A percentile compares a stretch with the other conserved stretches of the same genome.
Evolutionary conservation across 2,797 vertebrate species (phyloP).

Genomic region (Antrozous pallidus): DNA sequence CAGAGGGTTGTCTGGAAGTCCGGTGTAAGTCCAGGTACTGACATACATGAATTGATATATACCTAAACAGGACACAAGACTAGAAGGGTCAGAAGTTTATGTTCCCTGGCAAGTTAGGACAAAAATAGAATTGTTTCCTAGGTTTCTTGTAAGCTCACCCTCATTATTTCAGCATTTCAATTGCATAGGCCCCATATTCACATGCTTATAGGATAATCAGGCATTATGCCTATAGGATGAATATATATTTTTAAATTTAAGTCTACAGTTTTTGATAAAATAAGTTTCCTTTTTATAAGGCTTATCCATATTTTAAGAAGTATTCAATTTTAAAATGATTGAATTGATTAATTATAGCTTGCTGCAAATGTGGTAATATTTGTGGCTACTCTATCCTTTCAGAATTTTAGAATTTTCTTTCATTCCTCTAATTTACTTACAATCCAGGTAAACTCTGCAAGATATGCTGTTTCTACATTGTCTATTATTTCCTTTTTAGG

Average conservation of each 20-base stretch:
- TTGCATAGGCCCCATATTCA: background rate
- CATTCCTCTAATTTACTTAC: background rate
- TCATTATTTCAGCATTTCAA: background rate
- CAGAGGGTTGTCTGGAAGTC: background rate
- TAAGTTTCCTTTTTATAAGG: conserved; percentile 4
- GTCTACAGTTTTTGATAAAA: background rate
- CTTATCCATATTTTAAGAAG: background rate
- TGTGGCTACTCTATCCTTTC: background rate
- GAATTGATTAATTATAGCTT: background rate
- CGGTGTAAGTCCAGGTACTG: background rate
- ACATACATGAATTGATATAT: background rate
- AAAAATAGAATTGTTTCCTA: background rate
- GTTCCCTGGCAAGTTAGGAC: background rate
- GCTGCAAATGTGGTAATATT: background rate
- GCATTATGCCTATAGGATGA: background rate
- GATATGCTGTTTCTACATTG: background rate
- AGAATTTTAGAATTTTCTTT: background rate
- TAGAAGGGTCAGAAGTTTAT: background rate
- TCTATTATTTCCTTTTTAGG: background rate
- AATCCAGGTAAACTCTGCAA: background rate
- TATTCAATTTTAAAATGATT: background rate
- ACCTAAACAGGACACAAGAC: background rate
- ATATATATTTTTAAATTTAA: background rate
- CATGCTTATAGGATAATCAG: background rate
- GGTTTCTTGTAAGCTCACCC: background rate